Evolutionary conservation across 1,140 invertebrate genomes (phyloP).

Genomic region (Drosophila lowei): DNA sequence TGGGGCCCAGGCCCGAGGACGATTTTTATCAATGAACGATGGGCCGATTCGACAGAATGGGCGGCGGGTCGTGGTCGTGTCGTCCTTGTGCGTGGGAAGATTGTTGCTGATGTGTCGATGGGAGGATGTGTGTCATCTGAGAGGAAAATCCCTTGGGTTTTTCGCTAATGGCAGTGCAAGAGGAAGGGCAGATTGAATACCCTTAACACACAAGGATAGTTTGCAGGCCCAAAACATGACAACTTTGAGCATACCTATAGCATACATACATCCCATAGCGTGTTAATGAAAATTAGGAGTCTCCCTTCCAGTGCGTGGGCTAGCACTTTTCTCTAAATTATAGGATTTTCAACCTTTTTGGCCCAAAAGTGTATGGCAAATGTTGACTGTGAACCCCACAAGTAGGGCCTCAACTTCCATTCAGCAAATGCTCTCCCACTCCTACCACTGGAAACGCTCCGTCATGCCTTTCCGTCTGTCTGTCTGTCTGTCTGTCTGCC

Average conservation of each 20-base stretch:
- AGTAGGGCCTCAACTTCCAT: neutral
- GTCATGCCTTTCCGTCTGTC: too few species aligned
- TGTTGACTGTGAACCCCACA: conserved; percentile 4
- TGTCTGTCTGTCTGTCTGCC: neutral
- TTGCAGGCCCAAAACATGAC: neutral
- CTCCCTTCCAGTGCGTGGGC: too few species aligned
- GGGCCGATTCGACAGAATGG: conserved; percentile 31
- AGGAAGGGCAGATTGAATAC: conserved; percentile 8
- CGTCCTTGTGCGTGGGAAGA: conserved; percentile 37
- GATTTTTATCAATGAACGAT: conserved; percentile 76
- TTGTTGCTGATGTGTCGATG: conserved; percentile 17
- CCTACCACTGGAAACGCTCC: neutral
- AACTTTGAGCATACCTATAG: too few species aligned
- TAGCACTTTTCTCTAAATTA: conserved; percentile 2
- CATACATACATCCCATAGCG: too few species aligned
- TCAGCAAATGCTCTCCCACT: neutral
- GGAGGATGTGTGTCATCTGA: conserved; percentile 18
- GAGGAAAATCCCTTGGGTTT: neutral
- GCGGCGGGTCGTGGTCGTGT: conserved; percentile 7
- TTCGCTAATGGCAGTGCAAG: neutral
- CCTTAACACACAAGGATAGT: neutral
- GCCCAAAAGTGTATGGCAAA: conserved; percentile 5
- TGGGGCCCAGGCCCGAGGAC: conserved; percentile 11
- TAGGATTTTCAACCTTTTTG: neutral
- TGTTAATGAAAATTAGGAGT: neutral